Conservation (phyloP, 2,797 vertebrate genomes). For the Sparus aurata region DNA sequence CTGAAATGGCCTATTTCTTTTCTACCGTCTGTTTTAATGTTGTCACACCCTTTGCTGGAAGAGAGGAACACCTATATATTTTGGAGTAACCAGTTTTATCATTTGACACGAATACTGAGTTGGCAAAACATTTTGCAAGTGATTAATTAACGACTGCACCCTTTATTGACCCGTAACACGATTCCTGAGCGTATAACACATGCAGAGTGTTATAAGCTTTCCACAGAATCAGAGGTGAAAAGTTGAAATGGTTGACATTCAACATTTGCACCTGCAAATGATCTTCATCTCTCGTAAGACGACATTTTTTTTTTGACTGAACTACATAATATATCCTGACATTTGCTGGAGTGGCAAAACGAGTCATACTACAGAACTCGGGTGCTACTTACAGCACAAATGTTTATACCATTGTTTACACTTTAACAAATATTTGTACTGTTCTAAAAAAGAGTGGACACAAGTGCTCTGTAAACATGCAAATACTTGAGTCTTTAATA, state of each 20-base stretch:
- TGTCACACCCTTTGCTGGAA: slow-evolving; percentile 65
- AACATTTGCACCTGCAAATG: slow-evolving; percentile 31
- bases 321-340: slow-evolving; percentile 52
- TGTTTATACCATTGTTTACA: slow-evolving; percentile 12
- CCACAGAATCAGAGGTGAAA: background rate
- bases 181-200: background rate
- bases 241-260: slow-evolving; percentile 8
- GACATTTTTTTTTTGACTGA: slow-evolving; percentile 18
- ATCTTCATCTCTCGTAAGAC: slow-evolving; percentile 19
- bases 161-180: background rate
- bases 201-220: background rate
- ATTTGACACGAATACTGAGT: background rate
- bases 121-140: slow-evolving; percentile 3
- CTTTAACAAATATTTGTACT: slow-evolving; percentile 4
- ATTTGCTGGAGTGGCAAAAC: slow-evolving; percentile 46
- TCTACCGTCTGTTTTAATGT: slow-evolving; percentile 48
- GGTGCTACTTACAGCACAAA: slow-evolving; percentile 28
- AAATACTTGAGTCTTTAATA: background rate
- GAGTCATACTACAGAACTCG: slow-evolving; percentile 14
- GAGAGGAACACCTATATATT: slow-evolving; percentile 50
- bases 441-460: background rate
- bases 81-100: slow-evolving; percentile 14
- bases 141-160: background rate
- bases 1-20: slow-evolving; percentile 74
- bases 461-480: background rate